Evolutionary conservation across 2,113 vertebrate species (phyloP).

Genomic region (Crotalus viridis): DNA sequence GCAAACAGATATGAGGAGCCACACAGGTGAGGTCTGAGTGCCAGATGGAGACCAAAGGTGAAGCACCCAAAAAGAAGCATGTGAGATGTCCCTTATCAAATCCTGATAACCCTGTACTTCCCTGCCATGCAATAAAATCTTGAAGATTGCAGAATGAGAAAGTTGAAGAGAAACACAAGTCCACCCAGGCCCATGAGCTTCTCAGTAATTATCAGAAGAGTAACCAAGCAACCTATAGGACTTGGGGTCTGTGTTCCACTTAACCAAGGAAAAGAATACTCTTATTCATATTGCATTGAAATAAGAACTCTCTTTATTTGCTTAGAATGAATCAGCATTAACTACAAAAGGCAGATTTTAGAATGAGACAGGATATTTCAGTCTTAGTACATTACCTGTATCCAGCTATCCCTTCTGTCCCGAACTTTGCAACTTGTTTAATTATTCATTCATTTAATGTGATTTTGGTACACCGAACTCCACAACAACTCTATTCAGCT

Average conservation of each 20-base stretch:
- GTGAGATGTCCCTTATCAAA: background rate
- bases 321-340: background rate
- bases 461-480: background rate
- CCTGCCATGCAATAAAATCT: background rate
- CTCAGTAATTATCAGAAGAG: background rate
- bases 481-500: background rate
- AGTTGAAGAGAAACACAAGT: background rate
- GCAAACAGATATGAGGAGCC: background rate
- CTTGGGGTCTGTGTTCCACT: background rate
- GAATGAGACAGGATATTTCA: background rate
- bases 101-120: background rate
- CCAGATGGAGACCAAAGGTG: background rate
- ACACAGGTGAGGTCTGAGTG: background rate
- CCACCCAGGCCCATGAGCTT: background rate
- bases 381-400: background rate
- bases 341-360: background rate
- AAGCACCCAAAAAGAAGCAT: background rate
- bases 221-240: background rate
- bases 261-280: background rate
- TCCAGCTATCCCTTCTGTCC: background rate
- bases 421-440: background rate
- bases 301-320: background rate
- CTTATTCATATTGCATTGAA: background rate
- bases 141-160: no score
- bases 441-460: background rate